Evolutionary conservation across 2,113 vertebrate genomes (phyloP), one percentile per base, ranked within the genome.

Genomic region (Picathartes gymnocephalus): DNA sequence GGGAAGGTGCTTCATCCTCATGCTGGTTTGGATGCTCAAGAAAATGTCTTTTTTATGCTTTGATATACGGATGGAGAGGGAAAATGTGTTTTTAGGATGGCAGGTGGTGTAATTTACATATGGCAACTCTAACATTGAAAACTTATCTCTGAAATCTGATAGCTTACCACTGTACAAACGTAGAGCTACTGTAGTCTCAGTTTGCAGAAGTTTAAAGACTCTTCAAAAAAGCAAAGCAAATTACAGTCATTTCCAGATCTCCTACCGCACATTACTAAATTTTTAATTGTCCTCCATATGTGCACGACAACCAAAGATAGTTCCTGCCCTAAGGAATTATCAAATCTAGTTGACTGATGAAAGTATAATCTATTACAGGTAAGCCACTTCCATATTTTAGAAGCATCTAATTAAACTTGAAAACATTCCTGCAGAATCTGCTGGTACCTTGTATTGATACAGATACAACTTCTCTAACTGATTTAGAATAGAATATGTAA

Each of bases 121-220:
- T 72, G 56, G 78, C 77, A 95, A 85, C 33, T n/a, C 51, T 65
- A 58, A 54, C 56, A 45, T 15, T 66, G 81, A 73, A 92, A 95
- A 65, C 14, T 65, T 54, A 73, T 56, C 66, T 85, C 68, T 77
- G 87, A 86, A 91, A 94, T 62, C 50, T 0, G 2, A 44, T 72
- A 82, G 47, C 44, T 90, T 2, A 5, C 33, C 33, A 5, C 57
- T 42, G 11, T 16, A 39, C 12, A 35, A 81, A 87, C 0, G 0
- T 6, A 21, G 21, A 58, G 27, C 35, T 73, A 22, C 35, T 9
- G 2, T 58, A 54, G 45, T 14, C 35, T 61, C 13, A 66, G 23
- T 16, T 18, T 73, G 37, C 40, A 90, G 47, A 73, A 82, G 39
- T 77, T 73, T 71, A 35, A 77, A 83, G 42, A 48, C n/a, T 73